Evolutionary conservation across 2,113 vertebrate species (phyloP), one percentile per base, ranked within the genome.

Genomic region (Psittacus erithacus): DNA sequence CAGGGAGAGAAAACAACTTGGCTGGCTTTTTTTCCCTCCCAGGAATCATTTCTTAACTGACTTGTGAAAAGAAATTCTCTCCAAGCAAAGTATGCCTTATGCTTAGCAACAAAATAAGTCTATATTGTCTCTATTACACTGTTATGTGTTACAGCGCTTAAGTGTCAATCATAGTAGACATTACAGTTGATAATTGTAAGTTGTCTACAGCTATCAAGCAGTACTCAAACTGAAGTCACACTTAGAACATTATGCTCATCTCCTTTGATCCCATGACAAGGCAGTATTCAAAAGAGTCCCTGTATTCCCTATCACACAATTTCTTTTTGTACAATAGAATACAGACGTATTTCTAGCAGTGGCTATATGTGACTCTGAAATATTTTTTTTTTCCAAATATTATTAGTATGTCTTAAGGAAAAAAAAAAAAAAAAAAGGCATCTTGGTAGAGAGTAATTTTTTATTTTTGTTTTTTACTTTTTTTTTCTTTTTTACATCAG

Each of bases 301-400:
- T 63, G 5, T 5, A 35, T 59, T 13, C 20, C 7, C 7, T 31
- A 6, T 15, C 9, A 60, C 13, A 64, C 1, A 55, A 44, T 53
- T 64, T 90, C 7, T 90, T 4, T 53, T 86, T 82, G 67, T 70
- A 3, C 24, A 49, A 31, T 9, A 79, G 23, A 90, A 62, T 2
- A 52, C 13, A 44, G 10, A 33, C 0, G 0, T 16, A 39, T 67
- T 75, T 71, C 50, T 59, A 52, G 13, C 11, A 67, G 11, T 41
- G 29, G 10, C 39, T 13, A 28, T 43, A 7, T 27, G 6, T 0
- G 3, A 87, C 83, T 35, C 2, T 33, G 8, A 18, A 43, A 50
- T 46, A 7, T 17, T 57, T 38, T 35, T 60, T n/a, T 28, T 41
- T 43, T n/a, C 3, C 33, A 23, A 59, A 59, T 59, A 33, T 23